A percentile compares a stretch with the other conserved stretches of the same genome.
Evolutionary conservation across 2,888 invertebrate genomes (phyloP).

Genomic region (Metalampra italica): DNA sequence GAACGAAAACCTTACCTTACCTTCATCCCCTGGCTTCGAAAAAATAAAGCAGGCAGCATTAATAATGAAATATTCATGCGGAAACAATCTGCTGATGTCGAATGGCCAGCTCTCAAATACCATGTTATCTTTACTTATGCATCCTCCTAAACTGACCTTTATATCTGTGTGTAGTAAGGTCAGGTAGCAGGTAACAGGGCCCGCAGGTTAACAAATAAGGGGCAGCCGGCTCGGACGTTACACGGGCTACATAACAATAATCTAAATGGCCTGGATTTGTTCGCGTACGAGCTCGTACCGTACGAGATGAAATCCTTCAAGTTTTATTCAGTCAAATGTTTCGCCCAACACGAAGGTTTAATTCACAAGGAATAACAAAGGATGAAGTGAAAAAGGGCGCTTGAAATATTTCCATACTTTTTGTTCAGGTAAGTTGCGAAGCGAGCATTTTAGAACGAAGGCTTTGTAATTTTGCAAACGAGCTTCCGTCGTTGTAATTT

Average conservation of each 20-base stretch:
- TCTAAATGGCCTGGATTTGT: constrained; percentile 50
- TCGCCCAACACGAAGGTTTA: no score
- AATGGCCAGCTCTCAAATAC: constrained; percentile 16
- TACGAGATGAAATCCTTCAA: neutral
- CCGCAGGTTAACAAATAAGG: constrained; percentile 32
- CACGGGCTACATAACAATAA: constrained; percentile 49
- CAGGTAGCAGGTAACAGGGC: constrained; percentile 12
- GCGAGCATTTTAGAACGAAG: neutral
- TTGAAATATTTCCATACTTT: no score
- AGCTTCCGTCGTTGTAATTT: no score
- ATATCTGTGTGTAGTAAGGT: constrained; percentile 19
- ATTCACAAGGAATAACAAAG: neutral
- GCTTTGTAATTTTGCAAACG: no score
- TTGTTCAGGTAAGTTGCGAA: no score
- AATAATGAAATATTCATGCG: constrained; percentile 55
- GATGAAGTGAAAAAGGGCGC: neutral
- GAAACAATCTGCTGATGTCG: constrained; percentile 43
- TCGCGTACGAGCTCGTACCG: constrained; percentile 30
- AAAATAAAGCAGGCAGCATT: constrained; percentile 29
- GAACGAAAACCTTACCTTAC: neutral
- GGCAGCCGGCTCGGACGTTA: constrained; percentile 27
- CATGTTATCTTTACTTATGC: constrained; percentile 4
- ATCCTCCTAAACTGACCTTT: constrained; percentile 22
- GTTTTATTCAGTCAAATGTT: neutral
- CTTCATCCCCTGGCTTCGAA: constrained; percentile 13